phyloP scores from a whole-genome alignment of 1,140 invertebrate species.

The Aphaenogaster ashmeadi region DNA sequence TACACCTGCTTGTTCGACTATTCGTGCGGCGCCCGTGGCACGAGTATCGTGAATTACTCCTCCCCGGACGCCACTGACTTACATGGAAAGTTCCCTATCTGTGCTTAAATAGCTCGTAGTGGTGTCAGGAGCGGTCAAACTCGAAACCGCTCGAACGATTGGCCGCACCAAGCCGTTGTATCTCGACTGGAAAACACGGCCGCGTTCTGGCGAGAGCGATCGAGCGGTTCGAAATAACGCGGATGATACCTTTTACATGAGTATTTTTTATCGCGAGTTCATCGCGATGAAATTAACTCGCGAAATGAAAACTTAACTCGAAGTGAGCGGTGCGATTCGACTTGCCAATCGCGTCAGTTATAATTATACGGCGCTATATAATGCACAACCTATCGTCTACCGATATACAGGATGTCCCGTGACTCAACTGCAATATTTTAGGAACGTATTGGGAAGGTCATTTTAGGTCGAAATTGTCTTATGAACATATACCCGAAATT shows the following conservation, averaged over 20 bases:
- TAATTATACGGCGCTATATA: background rate
- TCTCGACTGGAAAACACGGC: background rate
- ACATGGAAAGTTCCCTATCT: slow-evolving; percentile 55
- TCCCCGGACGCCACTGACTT: slow-evolving; percentile 54
- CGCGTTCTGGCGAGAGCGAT: background rate
- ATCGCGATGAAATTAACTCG: background rate
- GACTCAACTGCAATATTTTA: too few species aligned
- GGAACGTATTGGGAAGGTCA: too few species aligned
- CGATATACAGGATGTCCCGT: too few species aligned
- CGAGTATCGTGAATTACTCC: slow-evolving; percentile 59
- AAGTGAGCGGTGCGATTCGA: background rate
- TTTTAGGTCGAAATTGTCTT: too few species aligned
- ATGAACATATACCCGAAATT: too few species aligned
- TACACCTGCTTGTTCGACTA: slow-evolving; percentile 52
- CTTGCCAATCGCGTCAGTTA: background rate
- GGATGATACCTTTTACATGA: background rate
- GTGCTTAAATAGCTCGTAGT: slow-evolving; percentile 51
- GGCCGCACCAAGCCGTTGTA: background rate
- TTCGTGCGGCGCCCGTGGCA: slow-evolving; percentile 47
- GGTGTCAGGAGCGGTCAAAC: slow-evolving; percentile 44
- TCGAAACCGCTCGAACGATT: slow-evolving; percentile 43
- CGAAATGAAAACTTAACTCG: background rate
- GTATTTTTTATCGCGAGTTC: background rate
- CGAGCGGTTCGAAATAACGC: background rate
- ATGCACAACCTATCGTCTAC: background rate